A percentile compares a stretch with the other conserved stretches of the same genome.
These are phyloP conservation scores for Ascidia mentula DNA, from an alignment of 23 tunicate species.

Conservation along the genomic window DNA sequence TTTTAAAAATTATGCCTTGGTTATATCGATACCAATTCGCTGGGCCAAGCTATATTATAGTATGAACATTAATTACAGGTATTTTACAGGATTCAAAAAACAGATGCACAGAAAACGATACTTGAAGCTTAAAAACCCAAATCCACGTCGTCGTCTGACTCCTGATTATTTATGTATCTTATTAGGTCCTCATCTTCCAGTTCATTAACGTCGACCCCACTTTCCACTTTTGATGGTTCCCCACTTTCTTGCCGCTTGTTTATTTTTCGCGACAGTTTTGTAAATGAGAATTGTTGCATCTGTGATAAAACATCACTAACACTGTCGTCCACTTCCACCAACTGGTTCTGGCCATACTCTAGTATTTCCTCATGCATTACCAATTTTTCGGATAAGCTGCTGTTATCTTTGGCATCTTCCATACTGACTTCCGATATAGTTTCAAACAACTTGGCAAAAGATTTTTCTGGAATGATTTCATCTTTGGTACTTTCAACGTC, in stretches of 20 bases:
- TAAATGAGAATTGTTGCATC: not conserved
- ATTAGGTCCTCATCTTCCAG: not conserved
- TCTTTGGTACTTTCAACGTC: not conserved
- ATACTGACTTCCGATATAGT: not conserved
- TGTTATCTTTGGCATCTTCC: not conserved
- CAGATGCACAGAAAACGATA: no score
- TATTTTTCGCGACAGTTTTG: not conserved
- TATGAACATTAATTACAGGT: no score
- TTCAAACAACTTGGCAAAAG: not conserved
- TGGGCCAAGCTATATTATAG: no score
- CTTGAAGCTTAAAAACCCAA: conserved; percentile 2
- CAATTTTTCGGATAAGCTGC: not conserved
- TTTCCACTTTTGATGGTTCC: not conserved
- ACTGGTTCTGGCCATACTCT: not conserved
- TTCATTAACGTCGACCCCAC: not conserved
- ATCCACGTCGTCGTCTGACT: not conserved
- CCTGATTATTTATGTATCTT: not conserved
- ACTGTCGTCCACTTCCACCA: not conserved
- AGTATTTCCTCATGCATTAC: not conserved
- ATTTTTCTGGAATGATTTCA: not conserved
- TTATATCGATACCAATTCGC: no score
- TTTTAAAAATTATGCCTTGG: no score
- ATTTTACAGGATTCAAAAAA: no score
- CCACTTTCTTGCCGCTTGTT: not conserved
- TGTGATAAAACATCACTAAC: not conserved